Evolutionary conservation across 2,888 invertebrate genomes (phyloP).

Genomic region (Nomada ferruginata): DNA sequence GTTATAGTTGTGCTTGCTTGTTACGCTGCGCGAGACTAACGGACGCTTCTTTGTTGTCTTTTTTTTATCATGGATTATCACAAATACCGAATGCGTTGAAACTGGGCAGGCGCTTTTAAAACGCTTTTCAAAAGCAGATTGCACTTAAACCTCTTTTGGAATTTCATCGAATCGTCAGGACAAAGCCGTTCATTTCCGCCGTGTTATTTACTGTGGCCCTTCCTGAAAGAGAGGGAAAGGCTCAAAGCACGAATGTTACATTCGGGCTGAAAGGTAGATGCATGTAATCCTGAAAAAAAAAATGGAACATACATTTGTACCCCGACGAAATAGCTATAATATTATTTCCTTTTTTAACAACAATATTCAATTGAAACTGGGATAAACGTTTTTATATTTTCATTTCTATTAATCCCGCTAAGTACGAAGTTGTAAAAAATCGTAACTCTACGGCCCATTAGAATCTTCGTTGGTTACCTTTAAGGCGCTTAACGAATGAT

Average conservation of each 20-base stretch:
- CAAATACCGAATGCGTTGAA: slow-evolving; percentile 13
- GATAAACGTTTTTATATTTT: background rate
- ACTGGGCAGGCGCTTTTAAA: background rate
- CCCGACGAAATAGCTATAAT: too few relatives aligned
- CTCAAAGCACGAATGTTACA: background rate
- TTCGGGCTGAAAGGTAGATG: too few relatives aligned
- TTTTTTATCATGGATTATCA: background rate
- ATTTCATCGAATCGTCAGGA: slow-evolving; percentile 19
- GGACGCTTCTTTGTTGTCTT: background rate
- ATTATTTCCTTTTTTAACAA: too few relatives aligned
- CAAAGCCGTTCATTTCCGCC: slow-evolving; percentile 21
- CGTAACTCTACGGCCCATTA: background rate
- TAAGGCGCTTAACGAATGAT: slow-evolving; percentile 3
- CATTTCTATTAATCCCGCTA: background rate
- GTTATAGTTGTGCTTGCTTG: background rate
- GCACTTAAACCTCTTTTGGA: slow-evolving; percentile 16
- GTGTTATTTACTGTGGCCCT: slow-evolving; percentile 16
- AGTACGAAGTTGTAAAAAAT: background rate
- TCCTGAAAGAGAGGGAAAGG: background rate
- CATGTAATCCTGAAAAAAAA: too few relatives aligned
- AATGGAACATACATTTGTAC: too few relatives aligned
- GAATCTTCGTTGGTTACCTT: background rate
- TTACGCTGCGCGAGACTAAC: background rate
- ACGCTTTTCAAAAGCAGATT: slow-evolving; percentile 21
- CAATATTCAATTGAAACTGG: too few relatives aligned